Evolutionary conservation across 2,113 vertebrate genomes (phyloP).

Genomic region (Cnemophilus loriae): DNA sequence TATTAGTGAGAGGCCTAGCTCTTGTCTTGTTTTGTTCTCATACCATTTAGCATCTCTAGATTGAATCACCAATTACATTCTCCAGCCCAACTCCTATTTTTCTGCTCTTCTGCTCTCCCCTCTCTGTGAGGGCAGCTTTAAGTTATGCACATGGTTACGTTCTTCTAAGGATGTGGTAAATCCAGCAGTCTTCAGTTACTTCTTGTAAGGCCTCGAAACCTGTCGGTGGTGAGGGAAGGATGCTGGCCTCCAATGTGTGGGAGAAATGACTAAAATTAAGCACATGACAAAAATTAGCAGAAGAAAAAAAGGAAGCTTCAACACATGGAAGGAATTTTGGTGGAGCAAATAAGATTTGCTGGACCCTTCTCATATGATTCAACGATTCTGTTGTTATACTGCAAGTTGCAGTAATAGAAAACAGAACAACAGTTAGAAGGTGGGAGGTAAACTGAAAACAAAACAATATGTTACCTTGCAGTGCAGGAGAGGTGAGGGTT

Average conservation of each 20-base stretch:
- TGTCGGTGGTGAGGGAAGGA: conserved; percentile 55
- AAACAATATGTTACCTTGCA: conserved; percentile 44
- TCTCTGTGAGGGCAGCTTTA: conserved; percentile 54
- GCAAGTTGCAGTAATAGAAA: conserved; percentile 70
- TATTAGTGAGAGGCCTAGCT: background rate
- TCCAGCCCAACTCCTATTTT: background rate
- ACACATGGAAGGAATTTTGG: conserved; percentile 77
- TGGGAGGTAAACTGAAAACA: conserved; percentile 43
- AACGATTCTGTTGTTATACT: conserved; percentile 67
- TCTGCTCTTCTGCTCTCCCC: conserved; percentile 11
- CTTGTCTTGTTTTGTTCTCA: background rate
- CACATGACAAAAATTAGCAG: conserved; percentile 75
- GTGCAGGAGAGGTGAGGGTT: conserved; percentile 32
- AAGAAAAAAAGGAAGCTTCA: conserved; percentile 62
- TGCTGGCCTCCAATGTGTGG: conserved; percentile 54
- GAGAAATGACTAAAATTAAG: conserved; percentile 72
- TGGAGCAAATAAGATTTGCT: conserved; percentile 74
- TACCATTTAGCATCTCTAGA: background rate
- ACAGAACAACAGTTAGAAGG: conserved; percentile 45
- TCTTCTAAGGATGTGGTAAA: conserved; percentile 68
- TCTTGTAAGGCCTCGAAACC: conserved; percentile 62
- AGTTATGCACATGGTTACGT: conserved; percentile 33
- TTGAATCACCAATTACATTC: background rate
- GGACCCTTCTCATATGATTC: conserved; percentile 74
- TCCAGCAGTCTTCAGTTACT: conserved; percentile 57